phyloP scores from a whole-genome alignment of 2,797 vertebrate genomes.

The Fringilla coelebs region DNA sequence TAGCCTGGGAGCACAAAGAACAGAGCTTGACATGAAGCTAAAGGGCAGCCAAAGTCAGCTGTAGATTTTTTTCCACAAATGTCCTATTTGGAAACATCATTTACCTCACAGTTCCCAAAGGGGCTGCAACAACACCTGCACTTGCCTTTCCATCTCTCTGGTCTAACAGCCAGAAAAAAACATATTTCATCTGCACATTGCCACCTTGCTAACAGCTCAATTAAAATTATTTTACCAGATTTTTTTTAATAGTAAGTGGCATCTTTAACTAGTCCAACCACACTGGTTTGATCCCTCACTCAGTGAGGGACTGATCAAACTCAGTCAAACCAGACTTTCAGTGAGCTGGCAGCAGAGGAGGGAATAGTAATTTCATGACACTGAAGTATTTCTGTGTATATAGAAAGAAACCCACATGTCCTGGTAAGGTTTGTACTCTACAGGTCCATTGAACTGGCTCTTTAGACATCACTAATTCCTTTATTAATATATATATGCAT shows the following conservation, averaged over 20 bases:
- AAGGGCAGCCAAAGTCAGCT: background rate
- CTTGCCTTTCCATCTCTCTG: background rate
- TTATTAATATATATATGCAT: background rate
- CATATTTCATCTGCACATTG: background rate
- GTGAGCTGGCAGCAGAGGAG: background rate
- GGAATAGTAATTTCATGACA: background rate
- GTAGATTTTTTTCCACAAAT: background rate
- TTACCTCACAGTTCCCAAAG: background rate
- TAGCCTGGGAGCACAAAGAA: background rate
- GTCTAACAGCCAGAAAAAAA: background rate
- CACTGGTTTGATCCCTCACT: background rate
- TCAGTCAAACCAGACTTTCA: too few species aligned
- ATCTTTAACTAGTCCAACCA: background rate
- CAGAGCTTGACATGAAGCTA: background rate
- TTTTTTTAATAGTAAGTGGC: background rate
- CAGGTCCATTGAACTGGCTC: background rate
- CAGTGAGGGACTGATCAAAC: too few species aligned
- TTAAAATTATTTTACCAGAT: background rate
- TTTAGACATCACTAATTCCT: background rate
- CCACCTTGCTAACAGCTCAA: background rate
- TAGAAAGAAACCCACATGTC: background rate
- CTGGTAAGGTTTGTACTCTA: background rate
- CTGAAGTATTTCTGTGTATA: rapidly evolving
- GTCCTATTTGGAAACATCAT: background rate
- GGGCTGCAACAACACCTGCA: background rate